Evolutionary conservation across 2,113 vertebrate species (phyloP), one percentile per base, ranked within the genome.

Genomic region (Pomatorhinus ruficollis): DNA sequence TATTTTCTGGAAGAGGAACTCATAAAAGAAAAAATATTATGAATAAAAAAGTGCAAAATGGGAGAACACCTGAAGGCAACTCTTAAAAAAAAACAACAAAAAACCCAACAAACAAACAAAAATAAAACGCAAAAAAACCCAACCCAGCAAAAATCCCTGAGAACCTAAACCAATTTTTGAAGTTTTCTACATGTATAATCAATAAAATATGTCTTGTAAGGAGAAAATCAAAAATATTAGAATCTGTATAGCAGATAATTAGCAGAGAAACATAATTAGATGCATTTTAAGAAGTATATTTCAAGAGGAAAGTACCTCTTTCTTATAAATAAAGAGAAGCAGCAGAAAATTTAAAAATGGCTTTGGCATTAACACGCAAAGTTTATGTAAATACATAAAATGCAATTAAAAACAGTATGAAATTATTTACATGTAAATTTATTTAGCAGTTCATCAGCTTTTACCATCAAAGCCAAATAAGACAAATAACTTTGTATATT

Each of bases 1-100:
- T 54, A 42, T 61, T 71, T 80, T 61, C 30, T 57, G 47, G 37
- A 84, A 39, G 17, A 84, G 6, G 18, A 80, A 71, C 3, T 21
- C 6, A 44, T 30, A 60, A 40, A 45, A n/a, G 11, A 59, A 40
- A 70, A 60, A 61, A 27, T 1, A 2, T 52, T 61, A 42, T 31
- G 5, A 30, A 50, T 47, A 22, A 39, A 57, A 22, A 60, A 47
- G 6, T 17, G 40, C 6, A 79, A 50, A 87, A 80, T 25, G 8
- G 12, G 22, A 66, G 6, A 61, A 52, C 0, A 3, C 2, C 6
- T 42, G 45, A 56, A 37, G 2, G 3, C 5, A 52, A 16, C 28
- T 57, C 2, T 42, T 40, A 33, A 74, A 30, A 78, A 19, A 4
- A 49, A 49, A n/a, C 10, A 47, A 22, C 47, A 49, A 49, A 23